Evolutionary conservation across 2,113 vertebrate species (phyloP).

Genomic region (Rousettus leschenaultii): DNA sequence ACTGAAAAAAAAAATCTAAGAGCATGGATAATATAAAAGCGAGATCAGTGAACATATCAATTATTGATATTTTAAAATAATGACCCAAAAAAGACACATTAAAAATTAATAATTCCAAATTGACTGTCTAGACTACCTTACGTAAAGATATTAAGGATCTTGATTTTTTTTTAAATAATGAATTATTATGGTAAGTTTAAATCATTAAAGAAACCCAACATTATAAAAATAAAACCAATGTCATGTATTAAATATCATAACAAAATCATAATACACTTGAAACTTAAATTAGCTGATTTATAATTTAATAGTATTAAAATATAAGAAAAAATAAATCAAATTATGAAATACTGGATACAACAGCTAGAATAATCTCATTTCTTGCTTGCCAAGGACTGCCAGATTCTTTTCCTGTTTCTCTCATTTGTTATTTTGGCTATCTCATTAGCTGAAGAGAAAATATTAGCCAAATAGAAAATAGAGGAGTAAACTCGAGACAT

Average conservation of each 20-base stretch:
- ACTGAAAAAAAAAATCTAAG: background rate
- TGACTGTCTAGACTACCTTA: background rate
- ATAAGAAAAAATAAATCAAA: background rate
- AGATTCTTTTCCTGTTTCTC: background rate
- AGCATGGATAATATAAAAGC: background rate
- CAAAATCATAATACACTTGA: background rate
- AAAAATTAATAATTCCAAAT: slow-evolving; percentile 35
- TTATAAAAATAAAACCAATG: background rate
- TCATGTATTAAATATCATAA: background rate
- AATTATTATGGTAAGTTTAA: background rate
- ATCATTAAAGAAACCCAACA: background rate
- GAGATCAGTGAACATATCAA: background rate
- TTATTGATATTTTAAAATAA: slow-evolving; percentile 17
- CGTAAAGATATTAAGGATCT: background rate
- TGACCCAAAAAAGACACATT: background rate
- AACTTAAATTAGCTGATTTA: background rate
- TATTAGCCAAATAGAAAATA: background rate
- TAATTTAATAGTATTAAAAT: background rate
- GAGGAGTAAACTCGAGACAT: background rate
- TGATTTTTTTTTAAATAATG: background rate
- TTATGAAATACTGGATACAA: background rate
- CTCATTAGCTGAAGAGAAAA: background rate
- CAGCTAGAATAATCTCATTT: background rate
- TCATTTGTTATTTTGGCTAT: background rate
- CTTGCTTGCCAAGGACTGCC: background rate